Percentiles rank a stretch among this genome's conserved stretches.
phyloP scores from a whole-genome alignment of 1,140 invertebrate species.

The Trissolcus basalis region DNA sequence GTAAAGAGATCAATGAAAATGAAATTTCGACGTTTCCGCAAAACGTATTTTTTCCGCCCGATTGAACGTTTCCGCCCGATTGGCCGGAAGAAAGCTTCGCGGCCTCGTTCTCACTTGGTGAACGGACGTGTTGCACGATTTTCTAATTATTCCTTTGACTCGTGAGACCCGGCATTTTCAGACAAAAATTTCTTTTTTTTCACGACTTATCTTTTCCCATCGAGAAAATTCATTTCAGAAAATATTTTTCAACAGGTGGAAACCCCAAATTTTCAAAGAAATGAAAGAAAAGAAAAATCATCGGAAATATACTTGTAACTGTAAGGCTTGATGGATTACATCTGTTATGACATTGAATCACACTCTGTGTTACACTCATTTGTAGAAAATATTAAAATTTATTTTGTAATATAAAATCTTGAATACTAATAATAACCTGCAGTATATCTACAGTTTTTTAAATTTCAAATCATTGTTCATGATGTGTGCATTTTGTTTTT shows the following conservation, averaged over 20 bases:
- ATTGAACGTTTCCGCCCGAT: constrained; percentile 51
- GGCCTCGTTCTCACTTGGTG: constrained; percentile 49
- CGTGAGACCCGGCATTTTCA: constrained; percentile 45
- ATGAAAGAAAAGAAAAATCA: too few species aligned
- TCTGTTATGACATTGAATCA: too few species aligned
- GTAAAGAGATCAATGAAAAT: constrained; percentile 36
- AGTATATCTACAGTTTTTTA: constrained; percentile 8
- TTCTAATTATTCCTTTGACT: constrained; percentile 56
- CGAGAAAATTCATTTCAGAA: too few species aligned
- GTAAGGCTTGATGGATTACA: too few species aligned
- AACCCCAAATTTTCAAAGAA: too few species aligned
- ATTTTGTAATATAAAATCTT: not conserved
- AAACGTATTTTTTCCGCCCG: constrained; percentile 39
- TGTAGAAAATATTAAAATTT: not conserved
- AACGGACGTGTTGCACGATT: constrained; percentile 42
- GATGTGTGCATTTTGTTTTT: constrained; percentile 15
- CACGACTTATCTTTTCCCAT: constrained; percentile 32
- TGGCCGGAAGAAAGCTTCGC: constrained; percentile 49
- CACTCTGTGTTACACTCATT: too few species aligned
- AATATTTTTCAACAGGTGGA: too few species aligned
- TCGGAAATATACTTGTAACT: too few species aligned
- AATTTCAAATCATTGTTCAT: constrained; percentile 13
- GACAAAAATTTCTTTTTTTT: constrained; percentile 46
- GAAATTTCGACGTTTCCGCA: constrained; percentile 40
- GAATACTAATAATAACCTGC: not conserved